Evolutionary conservation across 2,113 vertebrate genomes (phyloP).

Genomic region (Epinephelus lanceolatus): DNA sequence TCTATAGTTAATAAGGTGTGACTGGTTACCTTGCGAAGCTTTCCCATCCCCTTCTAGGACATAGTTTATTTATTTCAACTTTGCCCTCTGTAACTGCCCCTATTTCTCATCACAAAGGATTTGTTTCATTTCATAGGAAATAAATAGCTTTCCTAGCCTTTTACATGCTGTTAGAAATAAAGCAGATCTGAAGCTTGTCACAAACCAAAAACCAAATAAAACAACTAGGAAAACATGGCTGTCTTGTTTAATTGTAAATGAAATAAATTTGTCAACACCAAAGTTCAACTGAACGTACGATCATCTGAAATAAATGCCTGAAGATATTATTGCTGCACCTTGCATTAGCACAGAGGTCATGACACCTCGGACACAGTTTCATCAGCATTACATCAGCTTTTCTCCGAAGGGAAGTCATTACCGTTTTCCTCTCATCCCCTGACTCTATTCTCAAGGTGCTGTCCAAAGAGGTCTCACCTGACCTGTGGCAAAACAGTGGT

Average conservation of each 20-base stretch:
- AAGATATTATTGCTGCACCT: background rate
- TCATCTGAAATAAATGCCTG: background rate
- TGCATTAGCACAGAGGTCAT: conserved; percentile 21
- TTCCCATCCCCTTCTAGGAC: no score
- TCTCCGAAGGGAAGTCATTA: conserved; percentile 54
- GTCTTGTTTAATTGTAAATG: background rate
- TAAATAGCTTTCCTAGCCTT: no score
- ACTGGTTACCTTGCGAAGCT: background rate
- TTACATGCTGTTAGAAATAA: no score
- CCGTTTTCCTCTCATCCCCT: conserved; percentile 36
- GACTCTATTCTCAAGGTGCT: conserved; percentile 59
- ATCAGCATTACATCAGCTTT: conserved; percentile 61
- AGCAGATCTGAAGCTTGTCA: background rate
- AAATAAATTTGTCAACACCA: background rate
- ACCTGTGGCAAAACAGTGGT: conserved; percentile 14
- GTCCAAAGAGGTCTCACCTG: conserved; percentile 53
- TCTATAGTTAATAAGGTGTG: background rate
- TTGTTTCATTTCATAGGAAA: no score
- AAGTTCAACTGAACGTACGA: background rate
- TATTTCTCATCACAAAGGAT: no score
- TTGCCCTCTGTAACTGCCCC: no score
- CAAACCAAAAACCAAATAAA: no score
- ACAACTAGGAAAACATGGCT: no score
- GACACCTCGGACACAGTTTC: conserved; percentile 35
- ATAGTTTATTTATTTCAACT: no score